Conservation (phyloP, 2,113 vertebrate genomes). For the Rhynchopsitta pachyrhyncha region DNA sequence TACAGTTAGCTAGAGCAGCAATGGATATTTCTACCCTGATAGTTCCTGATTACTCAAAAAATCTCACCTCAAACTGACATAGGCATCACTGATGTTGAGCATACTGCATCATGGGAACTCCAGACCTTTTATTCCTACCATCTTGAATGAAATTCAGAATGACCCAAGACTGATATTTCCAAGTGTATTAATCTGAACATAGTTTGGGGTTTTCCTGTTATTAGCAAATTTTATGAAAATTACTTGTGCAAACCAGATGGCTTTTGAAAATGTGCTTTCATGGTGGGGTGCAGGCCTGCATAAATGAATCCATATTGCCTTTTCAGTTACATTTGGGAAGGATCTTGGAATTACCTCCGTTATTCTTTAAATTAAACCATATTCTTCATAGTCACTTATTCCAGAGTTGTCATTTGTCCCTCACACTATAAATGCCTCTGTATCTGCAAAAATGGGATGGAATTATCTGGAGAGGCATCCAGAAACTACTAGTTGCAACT, state of each 20-base stretch:
- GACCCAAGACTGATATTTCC: not conserved
- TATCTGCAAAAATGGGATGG: not conserved
- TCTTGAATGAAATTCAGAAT: not conserved
- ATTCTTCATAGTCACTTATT: not conserved
- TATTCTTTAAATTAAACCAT: not conserved
- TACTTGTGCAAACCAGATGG: not conserved
- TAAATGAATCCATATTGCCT: not conserved
- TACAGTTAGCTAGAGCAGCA: not conserved
- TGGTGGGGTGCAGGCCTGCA: not conserved
- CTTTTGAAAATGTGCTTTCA: not conserved
- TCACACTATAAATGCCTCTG: not conserved
- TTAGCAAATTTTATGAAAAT: not conserved
- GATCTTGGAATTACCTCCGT: not conserved
- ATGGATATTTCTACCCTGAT: not conserved
- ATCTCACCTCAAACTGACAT: not conserved
- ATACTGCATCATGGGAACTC: not conserved
- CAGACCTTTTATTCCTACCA: not conserved
- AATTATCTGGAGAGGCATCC: not conserved
- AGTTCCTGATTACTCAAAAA: not conserved
- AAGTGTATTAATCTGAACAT: not conserved
- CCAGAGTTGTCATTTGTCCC: not conserved
- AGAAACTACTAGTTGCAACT: not conserved
- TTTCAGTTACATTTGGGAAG: not conserved
- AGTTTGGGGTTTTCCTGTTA: not conserved
- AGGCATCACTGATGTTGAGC: not conserved